Evolutionary conservation across 2,797 vertebrate species (phyloP), one percentile per base, ranked within the genome.

Genomic region (Pteronotus mesoamericanus): DNA sequence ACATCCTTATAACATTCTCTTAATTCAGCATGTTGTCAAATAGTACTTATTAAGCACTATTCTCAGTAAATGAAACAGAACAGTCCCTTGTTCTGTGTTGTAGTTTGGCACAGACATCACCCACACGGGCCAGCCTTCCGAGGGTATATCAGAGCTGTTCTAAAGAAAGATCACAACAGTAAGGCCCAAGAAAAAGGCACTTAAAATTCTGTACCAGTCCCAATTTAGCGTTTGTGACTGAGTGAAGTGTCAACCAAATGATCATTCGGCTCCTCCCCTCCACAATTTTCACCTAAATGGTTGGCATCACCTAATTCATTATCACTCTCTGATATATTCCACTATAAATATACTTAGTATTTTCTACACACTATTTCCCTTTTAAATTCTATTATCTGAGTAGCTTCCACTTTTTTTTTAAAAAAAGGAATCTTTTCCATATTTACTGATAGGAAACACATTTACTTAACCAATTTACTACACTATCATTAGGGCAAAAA

Each of bases 111-210:
- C 94, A 69, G 96, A 94, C 83, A 72, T 77, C 74, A 0, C 89
- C 91, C 80, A 92, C 95, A 80, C 93, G 95, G 94, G 96, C 97
- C 96, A 96, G 97, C 59, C 97, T 93, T 96, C 94, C 19, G 6
- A 96, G 96, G 83, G 95, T 95, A 48, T 96, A 97, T 97, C 96
- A 94, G 96, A 95, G 80, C 94, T 84, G 97, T 97, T 96, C 97
- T 98, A 98, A 98, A 98, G 97, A 97, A 97, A 98, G 97, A 98
- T 96, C 94, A 93, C 96, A 96, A 94, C 96, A 98, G 96, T 83
- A 91, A 95, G 94, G 91, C 96, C 89, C 94, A 78, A 96, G 96
- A 94, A 96, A 97, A 97, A 95, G 96, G 94, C 97, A 98, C 95
- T 97, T 98, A 96, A 97, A 97, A 96, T 98, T 98, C 96, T 95